Percentiles rank a stretch among this genome's conserved stretches.
Evolutionary conservation across 2,113 vertebrate genomes (phyloP).

Genomic region (Rhizomys pruinosus): DNA sequence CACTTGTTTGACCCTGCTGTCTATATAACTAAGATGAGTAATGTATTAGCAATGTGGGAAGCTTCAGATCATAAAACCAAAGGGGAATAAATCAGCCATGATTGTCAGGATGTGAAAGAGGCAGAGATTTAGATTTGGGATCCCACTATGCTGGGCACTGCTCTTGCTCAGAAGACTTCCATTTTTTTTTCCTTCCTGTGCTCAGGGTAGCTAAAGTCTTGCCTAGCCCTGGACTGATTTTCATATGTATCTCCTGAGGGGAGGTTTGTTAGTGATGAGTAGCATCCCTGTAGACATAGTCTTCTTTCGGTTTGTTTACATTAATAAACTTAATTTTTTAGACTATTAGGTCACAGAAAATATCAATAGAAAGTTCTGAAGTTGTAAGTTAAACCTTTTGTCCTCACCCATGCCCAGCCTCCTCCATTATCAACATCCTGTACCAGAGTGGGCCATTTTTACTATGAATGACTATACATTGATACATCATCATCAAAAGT

Average conservation of each 20-base stretch:
- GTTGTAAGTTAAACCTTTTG: not conserved
- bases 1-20: slow-evolving; percentile 65
- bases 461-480: not conserved
- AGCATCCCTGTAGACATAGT: not conserved
- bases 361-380: not conserved
- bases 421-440: not conserved
- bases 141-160: not conserved
- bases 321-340: not conserved
- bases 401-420: not conserved
- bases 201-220: not conserved
- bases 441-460: not conserved
- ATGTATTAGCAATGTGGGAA: slow-evolving; percentile 74
- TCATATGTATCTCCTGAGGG: slow-evolving; percentile 3
- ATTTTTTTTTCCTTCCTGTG: slow-evolving; percentile 8
- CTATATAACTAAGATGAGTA: slow-evolving; percentile 73
- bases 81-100: slow-evolving; percentile 67
- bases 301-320: not conserved
- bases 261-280: not conserved
- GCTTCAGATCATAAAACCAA: slow-evolving; percentile 68
- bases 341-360: not conserved
- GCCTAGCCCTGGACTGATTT: not conserved
- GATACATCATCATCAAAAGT: not conserved
- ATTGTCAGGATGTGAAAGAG: slow-evolving; percentile 65
- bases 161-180: not conserved
- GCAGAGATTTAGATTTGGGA: slow-evolving; percentile 63